phyloP scores from a whole-genome alignment of 2,888 invertebrate species.

The Synanthedon andrenaeformis region DNA sequence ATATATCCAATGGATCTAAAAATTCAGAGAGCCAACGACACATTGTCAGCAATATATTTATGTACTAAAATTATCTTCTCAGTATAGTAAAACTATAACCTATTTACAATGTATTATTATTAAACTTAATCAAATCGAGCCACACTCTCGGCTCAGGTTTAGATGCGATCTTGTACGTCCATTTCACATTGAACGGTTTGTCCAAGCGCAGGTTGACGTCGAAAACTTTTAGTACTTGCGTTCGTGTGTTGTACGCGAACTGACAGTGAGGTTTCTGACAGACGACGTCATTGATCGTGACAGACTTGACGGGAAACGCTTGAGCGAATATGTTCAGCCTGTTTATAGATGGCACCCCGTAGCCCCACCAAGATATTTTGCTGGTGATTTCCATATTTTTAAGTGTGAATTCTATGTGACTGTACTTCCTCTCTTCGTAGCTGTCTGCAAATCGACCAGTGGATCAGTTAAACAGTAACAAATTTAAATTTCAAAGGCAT shows the following conservation, averaged over 20 bases:
- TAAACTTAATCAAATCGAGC: neutral
- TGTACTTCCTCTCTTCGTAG: constrained; percentile 71
- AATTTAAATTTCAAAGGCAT: too few relatives aligned
- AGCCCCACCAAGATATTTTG: constrained; percentile 55
- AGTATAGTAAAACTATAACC: too few relatives aligned
- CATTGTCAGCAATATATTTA: too few relatives aligned
- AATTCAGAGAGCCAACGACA: too few relatives aligned
- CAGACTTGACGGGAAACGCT: constrained; percentile 21
- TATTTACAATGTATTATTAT: neutral
- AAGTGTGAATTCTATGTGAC: constrained; percentile 58
- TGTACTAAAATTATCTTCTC: too few relatives aligned
- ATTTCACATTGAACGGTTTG: constrained; percentile 40
- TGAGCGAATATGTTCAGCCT: constrained; percentile 34
- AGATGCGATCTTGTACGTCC: constrained; percentile 17
- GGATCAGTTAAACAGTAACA: too few relatives aligned
- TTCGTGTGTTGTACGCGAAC: constrained; percentile 27
- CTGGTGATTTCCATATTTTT: constrained; percentile 33
- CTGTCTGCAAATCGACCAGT: constrained; percentile 53
- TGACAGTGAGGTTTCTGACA: constrained; percentile 30
- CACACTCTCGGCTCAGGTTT: neutral
- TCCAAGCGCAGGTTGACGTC: constrained; percentile 40
- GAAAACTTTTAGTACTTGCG: constrained; percentile 29
- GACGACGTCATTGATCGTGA: constrained; percentile 30
- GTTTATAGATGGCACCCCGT: constrained; percentile 49
- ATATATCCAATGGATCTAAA: too few relatives aligned